Base-by-base conservation (phyloP, 2,113 vertebrate species). In the Arenaria interpres region DNA sequence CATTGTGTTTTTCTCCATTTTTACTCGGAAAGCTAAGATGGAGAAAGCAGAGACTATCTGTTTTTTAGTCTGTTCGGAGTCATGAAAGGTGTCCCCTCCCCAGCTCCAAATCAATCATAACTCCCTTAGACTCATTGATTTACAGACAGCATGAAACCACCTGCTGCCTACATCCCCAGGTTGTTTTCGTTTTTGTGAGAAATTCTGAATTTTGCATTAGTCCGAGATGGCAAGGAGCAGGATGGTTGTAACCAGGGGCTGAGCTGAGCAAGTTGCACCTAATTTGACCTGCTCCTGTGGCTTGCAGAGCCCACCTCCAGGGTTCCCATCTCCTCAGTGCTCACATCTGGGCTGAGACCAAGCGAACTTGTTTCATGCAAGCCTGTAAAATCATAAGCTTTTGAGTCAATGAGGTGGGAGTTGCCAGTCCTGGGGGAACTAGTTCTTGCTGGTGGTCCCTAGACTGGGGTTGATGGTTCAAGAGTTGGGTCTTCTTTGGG, bases 31-130 rank as follows among this genome's bases (percentile, higher is more conserved):
- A 71, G 54, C 79, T 79, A 22, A 71, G 78, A 19, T 63, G 79
- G 68, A 80, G 35, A 54, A 83, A 91, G 33, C 75, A 54, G 60
- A 35, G 25, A 50, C 63, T 66, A 51, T 89, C 35, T 64, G 82
- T 6, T 88, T 89, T 92, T 84, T 23, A 46, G 79, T 25, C 20
- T 71, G n/a, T 78, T 87, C 67, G 54, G 45, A 81, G 54, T 71
- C 33, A 19, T n/a, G 67, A 39, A 78, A 85, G 45, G 35, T 93
- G 87, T 92, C 82, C 46, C 67, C 54, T 86, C 68, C 85, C 79
- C 56, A 84, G 82, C 85, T 63, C 75, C 41, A 66, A 67, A 83
- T 91, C 91, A 83, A 68, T 95, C 77, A 32, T 68, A 83, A 85
- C 82, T 76, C 54, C 53, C 46, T 64, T 41, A 24, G 80, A 93